Percentiles rank a stretch among this genome's conserved stretches.
Conservation (phyloP, 2,797 vertebrate genomes). For the Labroides dimidiatus region DNA sequence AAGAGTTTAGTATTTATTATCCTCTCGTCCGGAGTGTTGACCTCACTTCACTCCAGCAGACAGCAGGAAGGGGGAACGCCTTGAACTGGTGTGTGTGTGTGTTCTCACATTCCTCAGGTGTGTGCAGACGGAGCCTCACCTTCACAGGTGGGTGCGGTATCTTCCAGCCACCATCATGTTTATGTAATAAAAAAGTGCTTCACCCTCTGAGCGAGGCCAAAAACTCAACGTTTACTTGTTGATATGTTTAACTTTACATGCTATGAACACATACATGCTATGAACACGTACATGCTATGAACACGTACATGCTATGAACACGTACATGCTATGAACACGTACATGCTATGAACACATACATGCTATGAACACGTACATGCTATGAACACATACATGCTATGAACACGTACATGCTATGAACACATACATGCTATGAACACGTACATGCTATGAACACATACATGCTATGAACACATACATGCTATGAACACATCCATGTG, state of each 20-base stretch:
- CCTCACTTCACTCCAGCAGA: slow-evolving; percentile 11
- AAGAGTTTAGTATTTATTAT: slow-evolving; percentile 95
- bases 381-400: not conserved
- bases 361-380: too few relatives aligned
- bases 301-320: not conserved
- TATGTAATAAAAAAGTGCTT: not conserved
- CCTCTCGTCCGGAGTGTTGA: slow-evolving; percentile 17
- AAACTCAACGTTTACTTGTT: too few relatives aligned
- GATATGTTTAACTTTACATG: too few relatives aligned
- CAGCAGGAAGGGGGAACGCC: not conserved
- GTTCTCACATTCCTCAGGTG: slow-evolving; percentile 45
- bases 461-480: not conserved
- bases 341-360: not conserved
- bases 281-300: not conserved
- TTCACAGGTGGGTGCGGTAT: slow-evolving; percentile 34
- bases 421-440: too few relatives aligned
- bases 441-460: too few relatives aligned
- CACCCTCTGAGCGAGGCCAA: not conserved
- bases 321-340: too few relatives aligned
- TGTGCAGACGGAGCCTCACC: slow-evolving; percentile 1
- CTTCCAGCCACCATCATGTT: slow-evolving; percentile 1
- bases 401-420: not conserved
- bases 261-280: not conserved
- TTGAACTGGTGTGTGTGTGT: slow-evolving; percentile 10
- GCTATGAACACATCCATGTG: too few relatives aligned